Percentiles rank a stretch among this genome's conserved stretches.
Conservation (phyloP, 2,113 vertebrate species). For the Tragulus kanchil region DNA sequence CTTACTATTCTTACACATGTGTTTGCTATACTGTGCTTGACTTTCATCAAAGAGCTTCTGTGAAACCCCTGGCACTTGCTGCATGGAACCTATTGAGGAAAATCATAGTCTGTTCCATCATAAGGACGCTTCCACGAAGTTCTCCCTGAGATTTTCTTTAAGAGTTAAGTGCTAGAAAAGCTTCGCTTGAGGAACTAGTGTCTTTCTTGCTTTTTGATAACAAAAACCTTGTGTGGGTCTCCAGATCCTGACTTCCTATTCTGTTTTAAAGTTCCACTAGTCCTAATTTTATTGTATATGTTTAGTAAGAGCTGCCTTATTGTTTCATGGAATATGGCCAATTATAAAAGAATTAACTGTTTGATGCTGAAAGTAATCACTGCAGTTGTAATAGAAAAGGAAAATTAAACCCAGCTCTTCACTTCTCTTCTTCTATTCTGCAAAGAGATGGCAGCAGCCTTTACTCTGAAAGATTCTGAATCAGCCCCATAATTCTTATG, state of each 20-base stretch:
- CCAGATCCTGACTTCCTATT: background rate
- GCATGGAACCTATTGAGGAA: background rate
- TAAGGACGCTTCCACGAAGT: background rate
- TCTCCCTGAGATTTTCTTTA: background rate
- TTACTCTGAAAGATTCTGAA: conserved; percentile 10
- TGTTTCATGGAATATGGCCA: background rate
- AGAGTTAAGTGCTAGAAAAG: background rate
- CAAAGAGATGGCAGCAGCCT: background rate
- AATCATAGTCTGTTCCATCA: background rate
- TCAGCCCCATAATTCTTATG: conserved; percentile 22
- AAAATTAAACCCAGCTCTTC: background rate
- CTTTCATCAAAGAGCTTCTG: background rate
- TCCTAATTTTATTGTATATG: conserved; percentile 39
- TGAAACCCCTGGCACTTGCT: background rate
- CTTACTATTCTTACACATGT: background rate
- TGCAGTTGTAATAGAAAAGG: background rate
- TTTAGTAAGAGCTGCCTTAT: conserved; percentile 32
- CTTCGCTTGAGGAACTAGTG: background rate
- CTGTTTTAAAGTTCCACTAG: background rate
- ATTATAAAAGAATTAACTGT: conserved; percentile 31
- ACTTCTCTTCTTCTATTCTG: conserved; percentile 47
- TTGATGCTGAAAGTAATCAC: conserved; percentile 6
- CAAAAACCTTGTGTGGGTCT: background rate
- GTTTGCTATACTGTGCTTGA: background rate
- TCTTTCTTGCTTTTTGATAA: background rate